Evolutionary conservation across 2,888 invertebrate genomes (phyloP).

Genomic region (Cantharis nigra): DNA sequence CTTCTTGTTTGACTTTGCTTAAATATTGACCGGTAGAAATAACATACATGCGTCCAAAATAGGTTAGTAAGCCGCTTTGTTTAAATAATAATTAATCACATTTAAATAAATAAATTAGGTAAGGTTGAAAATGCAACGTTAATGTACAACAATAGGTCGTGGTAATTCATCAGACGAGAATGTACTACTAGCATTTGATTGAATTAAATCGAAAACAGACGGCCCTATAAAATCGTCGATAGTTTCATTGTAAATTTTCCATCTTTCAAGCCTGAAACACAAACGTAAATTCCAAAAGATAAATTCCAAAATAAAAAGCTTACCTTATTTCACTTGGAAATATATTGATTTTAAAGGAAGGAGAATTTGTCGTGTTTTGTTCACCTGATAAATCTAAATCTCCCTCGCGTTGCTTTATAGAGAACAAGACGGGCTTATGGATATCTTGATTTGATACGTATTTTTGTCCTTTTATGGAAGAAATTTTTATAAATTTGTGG

Average conservation of each 20-base stretch:
- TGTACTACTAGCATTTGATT: slow-evolving; percentile 14
- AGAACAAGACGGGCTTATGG: slow-evolving; percentile 33
- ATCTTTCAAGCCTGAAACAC: slow-evolving; percentile 32
- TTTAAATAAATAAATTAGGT: neutral
- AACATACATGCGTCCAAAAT: neutral
- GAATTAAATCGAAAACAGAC: slow-evolving; percentile 12
- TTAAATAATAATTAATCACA: neutral
- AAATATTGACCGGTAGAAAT: too few relatives aligned
- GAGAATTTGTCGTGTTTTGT: slow-evolving; percentile 19
- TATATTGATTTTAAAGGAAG: slow-evolving; percentile 29
- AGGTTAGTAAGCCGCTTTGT: neutral
- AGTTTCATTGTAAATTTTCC: slow-evolving; percentile 33
- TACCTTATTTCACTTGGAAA: slow-evolving; percentile 37
- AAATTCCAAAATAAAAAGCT: slow-evolving; percentile 5
- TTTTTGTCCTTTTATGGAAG: slow-evolving; percentile 37
- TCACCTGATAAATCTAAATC: slow-evolving; percentile 31
- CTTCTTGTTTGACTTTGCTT: too few relatives aligned
- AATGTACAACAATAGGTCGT: slow-evolving; percentile 26
- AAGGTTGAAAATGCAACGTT: neutral
- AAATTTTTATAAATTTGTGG: slow-evolving; percentile 40
- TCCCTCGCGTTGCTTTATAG: slow-evolving; percentile 38
- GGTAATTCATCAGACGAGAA: slow-evolving; percentile 33
- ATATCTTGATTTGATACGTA: slow-evolving; percentile 24
- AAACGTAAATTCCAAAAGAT: neutral
- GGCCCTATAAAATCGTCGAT: slow-evolving; percentile 16